phyloP scores from a whole-genome alignment of 2,797 vertebrate species.

The Microhierax caerulescens region DNA sequence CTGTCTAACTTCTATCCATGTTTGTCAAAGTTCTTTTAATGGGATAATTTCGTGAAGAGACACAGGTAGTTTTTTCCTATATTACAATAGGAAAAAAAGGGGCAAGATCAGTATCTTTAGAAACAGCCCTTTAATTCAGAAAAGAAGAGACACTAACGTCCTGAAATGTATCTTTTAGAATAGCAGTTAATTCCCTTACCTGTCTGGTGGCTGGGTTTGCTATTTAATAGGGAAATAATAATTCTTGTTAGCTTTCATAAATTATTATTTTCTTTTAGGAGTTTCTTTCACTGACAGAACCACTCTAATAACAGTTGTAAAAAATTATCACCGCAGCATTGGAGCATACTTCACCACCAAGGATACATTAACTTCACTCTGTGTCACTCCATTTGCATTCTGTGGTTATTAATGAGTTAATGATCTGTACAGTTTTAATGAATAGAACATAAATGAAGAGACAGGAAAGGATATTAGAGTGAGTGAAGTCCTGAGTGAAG shows the following conservation, averaged over 20 bases:
- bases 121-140: background rate
- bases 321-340: background rate
- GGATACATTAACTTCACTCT: background rate
- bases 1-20: background rate
- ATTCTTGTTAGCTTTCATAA: background rate
- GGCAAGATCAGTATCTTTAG: background rate
- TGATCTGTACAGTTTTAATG: slow-evolving; percentile 49
- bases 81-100: background rate
- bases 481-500: background rate
- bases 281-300: background rate
- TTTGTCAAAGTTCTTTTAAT: background rate
- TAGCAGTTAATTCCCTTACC: background rate
- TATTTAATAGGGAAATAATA: background rate
- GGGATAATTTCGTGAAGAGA: background rate
- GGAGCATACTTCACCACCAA: background rate
- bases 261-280: background rate
- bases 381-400: background rate
- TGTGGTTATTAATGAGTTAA: slow-evolving; percentile 63
- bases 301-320: background rate
- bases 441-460: slow-evolving; percentile 35
- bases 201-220: background rate
- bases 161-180: background rate
- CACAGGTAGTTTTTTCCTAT: background rate
- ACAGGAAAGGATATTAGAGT: background rate
- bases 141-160: background rate